Percentiles rank a stretch among this genome's conserved stretches.
phyloP scores from a whole-genome alignment of 2,888 invertebrate genomes.

The Doris montereyensis region DNA sequence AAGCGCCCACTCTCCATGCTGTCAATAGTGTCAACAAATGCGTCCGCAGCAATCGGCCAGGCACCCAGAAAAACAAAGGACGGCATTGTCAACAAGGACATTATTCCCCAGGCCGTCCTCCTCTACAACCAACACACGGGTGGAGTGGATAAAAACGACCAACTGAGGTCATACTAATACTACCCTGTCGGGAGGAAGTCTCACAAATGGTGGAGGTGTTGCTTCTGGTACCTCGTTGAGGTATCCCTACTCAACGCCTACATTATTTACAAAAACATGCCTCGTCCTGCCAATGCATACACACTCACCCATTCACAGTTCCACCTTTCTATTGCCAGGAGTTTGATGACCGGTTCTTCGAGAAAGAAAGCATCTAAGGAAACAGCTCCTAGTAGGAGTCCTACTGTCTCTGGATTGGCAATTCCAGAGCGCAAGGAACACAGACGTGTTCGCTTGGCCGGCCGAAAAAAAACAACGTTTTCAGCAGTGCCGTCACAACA shows the following conservation, averaged over 20 bases:
- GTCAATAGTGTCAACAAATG: not conserved
- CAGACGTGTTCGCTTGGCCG: not conserved
- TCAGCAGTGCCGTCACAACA: not conserved
- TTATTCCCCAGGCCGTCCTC: not conserved
- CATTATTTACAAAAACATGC: not conserved
- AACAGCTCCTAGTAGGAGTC: not conserved
- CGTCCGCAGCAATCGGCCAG: not conserved
- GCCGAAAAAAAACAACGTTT: not conserved
- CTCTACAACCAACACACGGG: not conserved
- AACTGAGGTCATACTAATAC: not conserved
- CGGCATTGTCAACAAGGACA: not conserved
- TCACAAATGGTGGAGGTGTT: not conserved
- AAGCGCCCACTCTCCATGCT: not conserved
- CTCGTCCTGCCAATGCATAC: not conserved
- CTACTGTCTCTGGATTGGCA: not conserved
- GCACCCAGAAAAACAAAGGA: not conserved
- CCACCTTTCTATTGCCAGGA: not conserved
- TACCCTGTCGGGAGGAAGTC: not conserved
- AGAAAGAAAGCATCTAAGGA: no score
- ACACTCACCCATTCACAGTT: not conserved
- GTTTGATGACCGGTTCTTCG: not conserved
- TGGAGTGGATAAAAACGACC: not conserved
- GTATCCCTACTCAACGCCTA: not conserved
- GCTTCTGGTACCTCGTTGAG: not conserved
- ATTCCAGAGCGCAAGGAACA: not conserved